phyloP scores from a whole-genome alignment of 2,113 vertebrate species.

The Azemiops feae region DNA sequence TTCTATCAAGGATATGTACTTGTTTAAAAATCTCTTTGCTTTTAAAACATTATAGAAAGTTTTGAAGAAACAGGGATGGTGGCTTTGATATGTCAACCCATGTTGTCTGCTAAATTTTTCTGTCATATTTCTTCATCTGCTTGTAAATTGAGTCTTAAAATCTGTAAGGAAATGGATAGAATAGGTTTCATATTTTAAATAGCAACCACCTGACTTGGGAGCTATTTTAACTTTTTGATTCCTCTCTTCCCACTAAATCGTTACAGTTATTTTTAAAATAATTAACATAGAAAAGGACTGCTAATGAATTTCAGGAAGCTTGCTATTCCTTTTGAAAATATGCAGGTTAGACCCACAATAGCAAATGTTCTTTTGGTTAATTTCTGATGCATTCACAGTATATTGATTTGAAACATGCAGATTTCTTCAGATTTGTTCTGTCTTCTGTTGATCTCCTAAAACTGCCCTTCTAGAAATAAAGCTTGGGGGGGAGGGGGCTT shows the following conservation, averaged over 20 bases:
- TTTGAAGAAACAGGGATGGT: neutral
- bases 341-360: neutral
- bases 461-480: slow-evolving; percentile 14
- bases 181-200: neutral
- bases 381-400: slow-evolving; percentile 7
- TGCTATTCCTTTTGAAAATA: neutral
- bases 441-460: slow-evolving; percentile 15
- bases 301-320: neutral
- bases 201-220: neutral
- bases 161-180: neutral
- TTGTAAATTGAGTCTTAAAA: neutral
- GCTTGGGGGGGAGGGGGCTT: neutral
- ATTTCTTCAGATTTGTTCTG: neutral
- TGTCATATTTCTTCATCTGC: neutral
- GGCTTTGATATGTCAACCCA: neutral
- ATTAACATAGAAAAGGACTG: neutral
- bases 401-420: neutral
- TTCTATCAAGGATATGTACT: neutral
- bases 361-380: neutral
- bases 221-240: neutral
- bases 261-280: neutral
- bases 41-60: neutral
- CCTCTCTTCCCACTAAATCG: neutral
- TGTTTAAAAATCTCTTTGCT: neutral
- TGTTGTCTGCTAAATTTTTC: neutral